Percentiles rank a stretch among this genome's conserved stretches.
Evolutionary conservation across 2,113 vertebrate genomes (phyloP).

Genomic region (Ancistrus triradiatus): DNA sequence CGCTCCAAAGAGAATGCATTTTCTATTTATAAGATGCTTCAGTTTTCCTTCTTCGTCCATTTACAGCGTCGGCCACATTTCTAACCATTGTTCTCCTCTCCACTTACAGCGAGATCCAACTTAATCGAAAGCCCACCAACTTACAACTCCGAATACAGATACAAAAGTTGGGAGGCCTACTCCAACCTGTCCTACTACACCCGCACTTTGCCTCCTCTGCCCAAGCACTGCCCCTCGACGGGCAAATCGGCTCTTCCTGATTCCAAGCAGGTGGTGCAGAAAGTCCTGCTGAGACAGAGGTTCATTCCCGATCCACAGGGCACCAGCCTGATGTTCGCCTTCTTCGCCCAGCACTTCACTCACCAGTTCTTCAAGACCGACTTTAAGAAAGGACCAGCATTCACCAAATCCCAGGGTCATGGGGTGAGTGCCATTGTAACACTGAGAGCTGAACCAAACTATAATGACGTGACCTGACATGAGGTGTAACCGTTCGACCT

Average conservation of each 20-base stretch:
- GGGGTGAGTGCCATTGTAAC: slow-evolving; percentile 71
- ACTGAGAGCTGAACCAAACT: neutral
- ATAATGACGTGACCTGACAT: too few relatives aligned
- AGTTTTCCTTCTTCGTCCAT: too few relatives aligned
- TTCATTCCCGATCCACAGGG: slow-evolving; percentile 93
- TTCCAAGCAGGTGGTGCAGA: slow-evolving; percentile 79
- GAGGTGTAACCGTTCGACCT: neutral
- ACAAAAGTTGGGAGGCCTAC: slow-evolving; percentile 93
- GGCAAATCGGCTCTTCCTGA: slow-evolving; percentile 86
- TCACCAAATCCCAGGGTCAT: slow-evolving; percentile 80
- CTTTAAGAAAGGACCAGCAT: slow-evolving; percentile 82
- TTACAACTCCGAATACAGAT: slow-evolving; percentile 83
- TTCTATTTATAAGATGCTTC: too few relatives aligned
- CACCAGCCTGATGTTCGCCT: slow-evolving; percentile 91
- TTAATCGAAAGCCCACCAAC: slow-evolving; percentile 92
- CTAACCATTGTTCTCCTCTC: too few relatives aligned
- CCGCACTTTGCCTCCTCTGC: slow-evolving; percentile 84
- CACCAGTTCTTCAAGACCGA: slow-evolving; percentile 97
- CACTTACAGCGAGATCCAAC: slow-evolving; percentile 81
- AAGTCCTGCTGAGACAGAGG: slow-evolving; percentile 79
- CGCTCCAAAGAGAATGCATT: too few relatives aligned
- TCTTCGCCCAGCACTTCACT: slow-evolving; percentile 96
- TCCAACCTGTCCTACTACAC: slow-evolving; percentile 95
- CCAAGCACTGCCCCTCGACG: slow-evolving; percentile 84
- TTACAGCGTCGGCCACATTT: too few relatives aligned